Evolutionary conservation across 2,797 vertebrate genomes (phyloP).

Genomic region (Eurystomus glaucurus): DNA sequence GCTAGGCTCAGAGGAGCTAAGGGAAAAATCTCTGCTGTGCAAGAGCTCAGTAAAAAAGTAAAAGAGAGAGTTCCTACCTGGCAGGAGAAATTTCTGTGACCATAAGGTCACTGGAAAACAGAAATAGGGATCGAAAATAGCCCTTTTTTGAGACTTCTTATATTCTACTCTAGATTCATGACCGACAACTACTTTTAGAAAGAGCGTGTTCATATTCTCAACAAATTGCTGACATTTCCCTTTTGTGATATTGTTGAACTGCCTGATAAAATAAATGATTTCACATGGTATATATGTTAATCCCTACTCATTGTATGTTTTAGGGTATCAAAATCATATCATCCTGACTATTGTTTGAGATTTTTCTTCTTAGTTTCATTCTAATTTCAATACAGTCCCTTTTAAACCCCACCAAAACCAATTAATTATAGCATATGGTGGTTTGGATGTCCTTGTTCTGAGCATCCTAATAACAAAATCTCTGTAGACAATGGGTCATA

Average conservation of each 20-base stretch:
- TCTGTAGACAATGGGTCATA: neutral
- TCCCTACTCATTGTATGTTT: neutral
- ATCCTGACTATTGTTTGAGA: neutral
- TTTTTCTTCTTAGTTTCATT: neutral
- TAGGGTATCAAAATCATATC: neutral
- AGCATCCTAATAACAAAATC: neutral
- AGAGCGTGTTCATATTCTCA: neutral
- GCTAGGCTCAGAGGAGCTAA: neutral
- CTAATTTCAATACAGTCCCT: neutral
- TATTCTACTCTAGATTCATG: neutral
- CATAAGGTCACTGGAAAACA: neutral
- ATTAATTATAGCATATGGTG: neutral
- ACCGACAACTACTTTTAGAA: neutral
- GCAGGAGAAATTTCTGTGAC: neutral
- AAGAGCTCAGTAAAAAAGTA: neutral
- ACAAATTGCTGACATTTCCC: neutral
- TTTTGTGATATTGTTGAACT: neutral
- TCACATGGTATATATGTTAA: neutral
- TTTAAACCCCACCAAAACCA: neutral
- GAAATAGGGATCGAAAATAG: neutral
- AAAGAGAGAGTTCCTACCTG: neutral
- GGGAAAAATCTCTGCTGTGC: neutral
- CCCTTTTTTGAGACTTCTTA: neutral
- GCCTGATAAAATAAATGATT: neutral
- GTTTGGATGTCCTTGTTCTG: neutral